Conservation (phyloP, 2,888 invertebrate genomes). For the Conchocele bisecta region DNA sequence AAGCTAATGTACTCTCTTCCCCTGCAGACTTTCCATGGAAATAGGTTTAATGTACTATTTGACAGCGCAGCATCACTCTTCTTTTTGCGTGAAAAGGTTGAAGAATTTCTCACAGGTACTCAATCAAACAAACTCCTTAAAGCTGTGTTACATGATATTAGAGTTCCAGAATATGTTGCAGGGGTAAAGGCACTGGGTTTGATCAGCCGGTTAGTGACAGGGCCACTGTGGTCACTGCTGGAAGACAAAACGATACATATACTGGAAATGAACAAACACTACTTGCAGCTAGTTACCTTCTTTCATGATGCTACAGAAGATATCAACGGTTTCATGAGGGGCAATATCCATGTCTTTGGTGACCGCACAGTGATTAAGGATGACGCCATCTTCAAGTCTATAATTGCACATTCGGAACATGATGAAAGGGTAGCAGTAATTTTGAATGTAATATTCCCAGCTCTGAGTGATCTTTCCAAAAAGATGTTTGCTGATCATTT, state of each 20-base stretch:
- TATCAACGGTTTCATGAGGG: conserved; percentile 24
- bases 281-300: conserved; percentile 28
- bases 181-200: conserved; percentile 57
- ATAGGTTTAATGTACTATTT: conserved; percentile 58
- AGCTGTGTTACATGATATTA: conserved; percentile 28
- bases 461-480: conserved; percentile 9
- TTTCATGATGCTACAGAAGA: conserved; percentile 14
- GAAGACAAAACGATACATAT: conserved; percentile 19
- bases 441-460: conserved; percentile 26
- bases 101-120: conserved; percentile 30
- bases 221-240: conserved; percentile 31
- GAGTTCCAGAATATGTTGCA: conserved; percentile 46
- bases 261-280: conserved; percentile 25
- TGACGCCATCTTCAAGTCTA: conserved; percentile 17
- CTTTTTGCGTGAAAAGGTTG: conserved; percentile 26
- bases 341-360: not conserved
- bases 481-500: conserved; percentile 31
- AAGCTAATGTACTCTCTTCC: conserved; percentile 27
- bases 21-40: conserved; percentile 44
- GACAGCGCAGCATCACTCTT: conserved; percentile 10
- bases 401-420: conserved; percentile 23
- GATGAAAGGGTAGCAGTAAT: conserved; percentile 25
- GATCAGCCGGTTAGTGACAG: conserved; percentile 33
- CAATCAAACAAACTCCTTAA: conserved; percentile 45
- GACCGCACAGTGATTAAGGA: conserved; percentile 13